Percentiles rank a stretch among this genome's conserved stretches.
Conservation (phyloP, 1,140 invertebrate species). For the Gonatopus flavifemur region DNA sequence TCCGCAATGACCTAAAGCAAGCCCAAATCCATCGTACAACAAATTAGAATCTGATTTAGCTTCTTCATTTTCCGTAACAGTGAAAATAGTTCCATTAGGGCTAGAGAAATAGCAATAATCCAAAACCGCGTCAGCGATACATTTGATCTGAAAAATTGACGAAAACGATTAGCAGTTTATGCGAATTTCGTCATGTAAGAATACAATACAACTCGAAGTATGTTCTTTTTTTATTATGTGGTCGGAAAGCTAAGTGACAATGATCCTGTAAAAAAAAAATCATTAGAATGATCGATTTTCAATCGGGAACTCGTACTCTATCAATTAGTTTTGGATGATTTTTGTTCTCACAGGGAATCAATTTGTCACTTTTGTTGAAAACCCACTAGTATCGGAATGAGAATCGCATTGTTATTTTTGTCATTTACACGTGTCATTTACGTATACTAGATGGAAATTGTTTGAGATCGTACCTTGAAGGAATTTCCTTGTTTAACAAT, state of each 20-base stretch:
- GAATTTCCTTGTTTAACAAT: constrained; percentile 34
- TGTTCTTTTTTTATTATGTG: no score
- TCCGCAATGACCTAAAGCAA: constrained; percentile 40
- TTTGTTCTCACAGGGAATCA: no score
- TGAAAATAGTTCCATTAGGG: constrained; percentile 39
- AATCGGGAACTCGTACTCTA: no score
- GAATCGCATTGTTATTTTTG: no score
- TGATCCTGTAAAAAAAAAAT: no score
- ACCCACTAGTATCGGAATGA: no score
- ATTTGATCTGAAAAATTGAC: constrained; percentile 36
- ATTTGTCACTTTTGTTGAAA: background rate
- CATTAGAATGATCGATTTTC: no score
- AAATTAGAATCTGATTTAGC: constrained; percentile 14
- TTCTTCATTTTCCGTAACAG: constrained; percentile 21
- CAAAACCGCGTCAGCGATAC: constrained; percentile 29
- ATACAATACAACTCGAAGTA: no score
- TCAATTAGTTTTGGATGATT: no score
- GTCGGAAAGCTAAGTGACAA: no score
- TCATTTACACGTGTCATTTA: no score
- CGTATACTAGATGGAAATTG: background rate
- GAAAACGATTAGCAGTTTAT: background rate
- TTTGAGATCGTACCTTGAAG: constrained; percentile 32
- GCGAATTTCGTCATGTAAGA: background rate
- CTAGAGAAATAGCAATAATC: constrained; percentile 46
- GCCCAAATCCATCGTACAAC: constrained; percentile 34